Base-by-base conservation (phyloP, 2,797 vertebrate species). In the Catamblyrhynchus diadema region DNA sequence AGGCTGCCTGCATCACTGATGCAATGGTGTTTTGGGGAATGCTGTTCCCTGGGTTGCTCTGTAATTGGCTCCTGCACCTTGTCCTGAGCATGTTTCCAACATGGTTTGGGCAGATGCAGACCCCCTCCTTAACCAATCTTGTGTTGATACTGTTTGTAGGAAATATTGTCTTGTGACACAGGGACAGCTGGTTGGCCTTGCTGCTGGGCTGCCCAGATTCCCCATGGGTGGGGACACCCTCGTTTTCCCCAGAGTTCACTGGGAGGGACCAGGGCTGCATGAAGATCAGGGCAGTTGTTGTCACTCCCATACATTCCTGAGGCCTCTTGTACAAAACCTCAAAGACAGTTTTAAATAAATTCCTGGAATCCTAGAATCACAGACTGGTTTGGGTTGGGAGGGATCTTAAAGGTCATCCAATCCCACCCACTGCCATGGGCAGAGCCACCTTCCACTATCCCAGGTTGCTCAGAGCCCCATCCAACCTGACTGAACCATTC, bases 191-290 rank as follows among this genome's bases (percentile, higher is more conserved):
- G 10, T 1, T 44, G 61, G 14, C 51, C n/a, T n/a, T 14, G 20
- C 28, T 78, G 48, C 57, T 66, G 54, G 0, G 1, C 65, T 73
- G 60, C 24, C 19, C 5, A 2, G n/a, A 14, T 78, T 66, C 23
- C 22, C 44, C 13, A 1, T 5, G 53, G 45, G 8, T 37, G 47
- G 33, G 12, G 30, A 5, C 1, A 0, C 14, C 57, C 12, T 69
- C 0, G 0, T 47, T 51, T 42, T 39, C 39, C 14, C 0, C 0
- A 17, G 61, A 27, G 23, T 6, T 7, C 10, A 5, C 61, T 41
- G 45, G 53, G 70, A 51, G 67, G 51, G 30, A 74, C 20, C 51
- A 61, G n/a, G 53, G 41, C 23, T 7, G 15, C 48, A 60, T 6
- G 7, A 37, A 15, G 35, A 27, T 11, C 41, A 35, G 14, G 24